Evolutionary conservation across 2,888 invertebrate species (phyloP).

Genomic region (Selenia dentaria): DNA sequence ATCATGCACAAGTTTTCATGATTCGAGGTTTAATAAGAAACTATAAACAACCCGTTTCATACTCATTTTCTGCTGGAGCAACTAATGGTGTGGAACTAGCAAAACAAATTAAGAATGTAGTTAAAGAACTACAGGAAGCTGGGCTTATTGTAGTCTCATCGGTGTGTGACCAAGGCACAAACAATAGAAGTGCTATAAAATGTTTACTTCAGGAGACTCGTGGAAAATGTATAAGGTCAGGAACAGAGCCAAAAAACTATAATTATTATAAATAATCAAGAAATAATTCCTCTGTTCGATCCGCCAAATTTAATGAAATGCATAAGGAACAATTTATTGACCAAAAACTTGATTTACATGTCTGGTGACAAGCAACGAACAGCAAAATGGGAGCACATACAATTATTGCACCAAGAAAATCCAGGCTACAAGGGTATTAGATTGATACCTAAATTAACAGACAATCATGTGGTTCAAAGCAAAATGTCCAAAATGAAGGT

Average conservation of each 20-base stretch:
- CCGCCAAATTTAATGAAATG: conserved; percentile 34
- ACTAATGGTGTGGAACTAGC: conserved; percentile 36
- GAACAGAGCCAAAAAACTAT: conserved; percentile 16
- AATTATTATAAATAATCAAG: conserved; percentile 26
- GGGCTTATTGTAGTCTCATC: conserved; percentile 37
- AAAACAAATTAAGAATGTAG: conserved; percentile 29
- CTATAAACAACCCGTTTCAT: conserved; percentile 36
- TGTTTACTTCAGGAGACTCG: conserved; percentile 31
- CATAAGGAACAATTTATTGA: too few species aligned
- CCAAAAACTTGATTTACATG: conserved; percentile 29
- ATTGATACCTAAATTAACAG: conserved; percentile 36
- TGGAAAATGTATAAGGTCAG: conserved; percentile 16
- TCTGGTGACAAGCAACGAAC: conserved; percentile 12
- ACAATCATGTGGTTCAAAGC: conserved; percentile 1
- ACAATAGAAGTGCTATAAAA: conserved; percentile 32
- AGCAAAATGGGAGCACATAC: conserved; percentile 40
- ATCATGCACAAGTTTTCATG: conserved; percentile 40
- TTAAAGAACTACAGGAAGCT: conserved; percentile 27
- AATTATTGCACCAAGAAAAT: conserved; percentile 26
- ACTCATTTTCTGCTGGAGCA: conserved; percentile 33
- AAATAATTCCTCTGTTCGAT: conserved; percentile 35
- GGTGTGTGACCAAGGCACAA: conserved; percentile 38
- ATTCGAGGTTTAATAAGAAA: conserved; percentile 34
- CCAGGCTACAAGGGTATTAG: conserved; percentile 33
- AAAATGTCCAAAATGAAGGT: too few species aligned